These are phyloP conservation scores for Eupithecia subumbrata DNA, from an alignment of 2,888 invertebrate species.

Conservation along the genomic window DNA sequence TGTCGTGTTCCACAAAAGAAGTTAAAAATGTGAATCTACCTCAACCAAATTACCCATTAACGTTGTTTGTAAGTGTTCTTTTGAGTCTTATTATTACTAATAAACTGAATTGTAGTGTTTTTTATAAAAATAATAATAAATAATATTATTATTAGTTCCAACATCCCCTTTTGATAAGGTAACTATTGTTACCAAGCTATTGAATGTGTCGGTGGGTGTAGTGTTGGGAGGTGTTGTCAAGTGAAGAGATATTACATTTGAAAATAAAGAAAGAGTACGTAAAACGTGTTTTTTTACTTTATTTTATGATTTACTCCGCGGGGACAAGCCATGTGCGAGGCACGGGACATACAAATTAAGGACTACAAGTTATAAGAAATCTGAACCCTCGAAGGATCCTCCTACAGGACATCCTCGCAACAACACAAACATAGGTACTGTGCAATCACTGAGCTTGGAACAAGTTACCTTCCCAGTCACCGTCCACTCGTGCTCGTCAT, in stretches of 20 bases:
- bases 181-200: slow-evolving; percentile 80
- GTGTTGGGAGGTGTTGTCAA: slow-evolving; percentile 71
- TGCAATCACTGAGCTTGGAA: too few species aligned
- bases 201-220: slow-evolving; percentile 74
- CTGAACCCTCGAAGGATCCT: background rate
- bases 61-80: slow-evolving; percentile 81
- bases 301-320: too few species aligned
- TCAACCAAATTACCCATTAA: slow-evolving; percentile 83
- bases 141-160: slow-evolving; percentile 71
- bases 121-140: slow-evolving; percentile 61
- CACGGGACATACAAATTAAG: too few species aligned
- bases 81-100: slow-evolving; percentile 81
- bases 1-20: slow-evolving; percentile 52
- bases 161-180: slow-evolving; percentile 81
- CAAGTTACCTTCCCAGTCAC: too few species aligned
- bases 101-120: slow-evolving; percentile 77
- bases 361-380: background rate
- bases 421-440: too few species aligned
- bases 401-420: background rate
- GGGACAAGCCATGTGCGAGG: too few species aligned
- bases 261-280: slow-evolving; percentile 55
- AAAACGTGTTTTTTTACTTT: slow-evolving; percentile 50
- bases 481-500: too few species aligned
- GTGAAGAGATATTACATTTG: slow-evolving; percentile 74
- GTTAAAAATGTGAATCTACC: slow-evolving; percentile 76